Evolutionary conservation across 2,113 vertebrate genomes (phyloP).

Genomic region (Patagioenas fasciata): DNA sequence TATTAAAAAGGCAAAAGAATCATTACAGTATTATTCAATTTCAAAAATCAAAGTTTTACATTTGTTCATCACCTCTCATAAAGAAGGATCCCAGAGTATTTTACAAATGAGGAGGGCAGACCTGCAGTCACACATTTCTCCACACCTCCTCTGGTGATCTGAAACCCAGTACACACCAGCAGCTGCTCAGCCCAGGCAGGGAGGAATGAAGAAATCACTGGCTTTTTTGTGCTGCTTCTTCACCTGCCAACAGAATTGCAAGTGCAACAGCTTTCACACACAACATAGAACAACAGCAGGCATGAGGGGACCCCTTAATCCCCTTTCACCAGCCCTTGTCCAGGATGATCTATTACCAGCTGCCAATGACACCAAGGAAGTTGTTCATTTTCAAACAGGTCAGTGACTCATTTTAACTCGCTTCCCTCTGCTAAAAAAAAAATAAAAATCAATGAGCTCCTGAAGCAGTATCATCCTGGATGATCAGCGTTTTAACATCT

Average conservation of each 20-base stretch:
- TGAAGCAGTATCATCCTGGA: not conserved
- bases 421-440: not conserved
- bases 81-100: not conserved
- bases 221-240: not conserved
- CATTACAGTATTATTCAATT: not conserved
- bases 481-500: not conserved
- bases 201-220: not conserved
- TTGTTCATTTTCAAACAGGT: not conserved
- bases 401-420: conserved; percentile 45
- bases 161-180: not conserved
- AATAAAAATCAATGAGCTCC: conserved; percentile 45
- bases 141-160: not conserved
- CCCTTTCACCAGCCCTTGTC: not conserved
- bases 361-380: not conserved
- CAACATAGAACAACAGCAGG: not conserved
- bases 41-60: not conserved
- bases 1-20: not conserved
- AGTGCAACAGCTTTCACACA: not conserved
- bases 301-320: not conserved
- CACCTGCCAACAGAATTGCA: accelerated
- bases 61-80: not conserved
- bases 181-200: not conserved
- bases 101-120: not conserved
- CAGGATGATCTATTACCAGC: conserved; percentile 4
- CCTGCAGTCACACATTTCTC: not conserved